Evolutionary conservation across 2,888 invertebrate species (phyloP), one percentile per base, ranked within the genome.

Genomic region (Clivina fossor): DNA sequence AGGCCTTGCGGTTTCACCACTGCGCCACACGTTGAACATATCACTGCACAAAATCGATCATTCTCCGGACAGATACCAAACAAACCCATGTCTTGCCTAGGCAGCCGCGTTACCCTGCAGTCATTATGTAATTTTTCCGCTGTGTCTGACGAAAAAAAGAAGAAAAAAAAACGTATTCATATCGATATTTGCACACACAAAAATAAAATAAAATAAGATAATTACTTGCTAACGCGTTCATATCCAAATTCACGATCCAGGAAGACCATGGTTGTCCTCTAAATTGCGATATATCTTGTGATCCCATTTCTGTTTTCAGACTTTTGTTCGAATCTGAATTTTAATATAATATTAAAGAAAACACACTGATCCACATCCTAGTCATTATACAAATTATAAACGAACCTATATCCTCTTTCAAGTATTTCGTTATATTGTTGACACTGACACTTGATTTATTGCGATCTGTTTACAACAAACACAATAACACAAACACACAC

Each of bases 1-100:
- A 87, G 81, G 44, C 88, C 89, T 71, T 87, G 85, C 64, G 88
- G 87, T 75, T 89, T 89, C 64, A 90, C 83, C 68, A 85, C 82
- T 62, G 84, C 81, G 62, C 83, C 84, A 72, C 90, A 90, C 71
- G 84, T 78, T 72, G 86, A 86, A 74, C 90, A 90, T 64, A 89
- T 82, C 58, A 88, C 87, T 58, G 88, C 83, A 69, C 84, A 84
- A 65, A 90, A 82, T 59, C 82, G 79, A 74, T 90, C 88, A 28
- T 47, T 66, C 63, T 71, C 70, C 4, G 73, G 72, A 56, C 68
- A 70, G 5, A 63, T 65, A 19, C 73, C 72, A 62, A 70, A 72
- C 26, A 72, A 57, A 22, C 63, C 63, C 57, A 70, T 66, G 62
- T 71, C 69, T 60, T 69, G 63, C 53, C 72, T 65, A 35, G 71